Percentiles rank a stretch among this genome's conserved stretches.
These are phyloP conservation scores for Haplochromis vanheusdeni DNA, from an alignment of 2,113 vertebrate genomes.

Conservation along the genomic window DNA sequence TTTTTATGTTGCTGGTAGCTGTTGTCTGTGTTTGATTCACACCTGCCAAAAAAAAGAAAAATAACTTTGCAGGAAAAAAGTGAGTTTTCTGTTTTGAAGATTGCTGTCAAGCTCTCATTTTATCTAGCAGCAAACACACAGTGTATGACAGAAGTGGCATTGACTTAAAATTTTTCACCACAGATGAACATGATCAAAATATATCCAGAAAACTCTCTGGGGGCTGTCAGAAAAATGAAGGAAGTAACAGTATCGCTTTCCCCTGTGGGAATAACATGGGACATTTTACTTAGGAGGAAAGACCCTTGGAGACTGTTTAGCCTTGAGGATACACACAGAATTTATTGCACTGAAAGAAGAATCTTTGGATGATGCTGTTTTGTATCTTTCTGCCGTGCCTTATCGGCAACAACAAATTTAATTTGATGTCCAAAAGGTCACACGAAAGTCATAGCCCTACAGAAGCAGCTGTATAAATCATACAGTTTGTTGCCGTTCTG, in stretches of 20 bases:
- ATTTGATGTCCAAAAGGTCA: neutral
- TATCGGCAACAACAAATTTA: neutral
- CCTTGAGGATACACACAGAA: neutral
- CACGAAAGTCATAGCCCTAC: neutral
- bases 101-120: neutral
- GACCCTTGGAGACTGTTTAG: neutral
- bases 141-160: neutral
- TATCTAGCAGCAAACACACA: neutral
- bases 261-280: conserved; percentile 5
- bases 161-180: conserved; percentile 10
- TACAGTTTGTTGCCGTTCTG: neutral
- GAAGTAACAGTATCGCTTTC: neutral
- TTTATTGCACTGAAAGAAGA: neutral
- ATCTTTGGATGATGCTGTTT: neutral
- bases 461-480: neutral
- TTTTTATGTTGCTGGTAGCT: neutral
- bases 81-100: neutral
- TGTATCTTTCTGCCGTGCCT: neutral
- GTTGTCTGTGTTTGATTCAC: neutral
- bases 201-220: neutral
- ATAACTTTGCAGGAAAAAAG: neutral
- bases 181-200: neutral
- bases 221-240: neutral
- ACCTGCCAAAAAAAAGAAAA: neutral
- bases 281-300: neutral